These are phyloP conservation scores for Leguminivora glycinivorella DNA, from an alignment of 1,140 invertebrate species.

Conservation along the genomic window DNA sequence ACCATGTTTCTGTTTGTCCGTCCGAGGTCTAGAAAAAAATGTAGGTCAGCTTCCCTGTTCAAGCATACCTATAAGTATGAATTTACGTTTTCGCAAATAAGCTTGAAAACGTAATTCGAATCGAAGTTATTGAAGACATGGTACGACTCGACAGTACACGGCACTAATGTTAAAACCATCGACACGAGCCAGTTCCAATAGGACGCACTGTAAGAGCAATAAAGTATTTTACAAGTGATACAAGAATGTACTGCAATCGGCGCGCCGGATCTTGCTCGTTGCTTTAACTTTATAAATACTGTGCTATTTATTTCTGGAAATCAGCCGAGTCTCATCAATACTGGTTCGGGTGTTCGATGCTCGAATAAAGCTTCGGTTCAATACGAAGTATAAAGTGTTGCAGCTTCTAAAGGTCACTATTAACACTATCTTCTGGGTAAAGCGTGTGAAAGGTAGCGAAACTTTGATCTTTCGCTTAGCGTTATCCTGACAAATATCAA, in stretches of 20 bases:
- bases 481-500: conserved; percentile 24
- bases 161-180: background rate
- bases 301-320: conserved; percentile 76
- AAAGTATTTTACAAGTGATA: conserved; percentile 78
- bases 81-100: background rate
- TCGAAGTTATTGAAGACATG: background rate
- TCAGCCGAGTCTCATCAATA: conserved; percentile 64
- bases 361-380: conserved; percentile 16
- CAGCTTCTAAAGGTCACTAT: conserved; percentile 23
- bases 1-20: too few species aligned
- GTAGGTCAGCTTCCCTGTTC: too few species aligned
- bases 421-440: conserved; percentile 23
- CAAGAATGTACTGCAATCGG: conserved; percentile 67
- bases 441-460: conserved; percentile 27
- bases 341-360: conserved; percentile 46
- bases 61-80: background rate
- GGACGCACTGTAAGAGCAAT: conserved; percentile 52
- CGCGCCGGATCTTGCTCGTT: conserved; percentile 59
- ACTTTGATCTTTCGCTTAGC: conserved; percentile 16
- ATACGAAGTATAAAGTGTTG: conserved; percentile 1
- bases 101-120: background rate
- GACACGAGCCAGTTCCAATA: conserved; percentile 38
- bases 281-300: conserved; percentile 77
- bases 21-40: too few species aligned
- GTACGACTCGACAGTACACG: background rate